phyloP scores from a whole-genome alignment of 1,140 invertebrate genomes.

The Neoseiulus cucumeris region DNA sequence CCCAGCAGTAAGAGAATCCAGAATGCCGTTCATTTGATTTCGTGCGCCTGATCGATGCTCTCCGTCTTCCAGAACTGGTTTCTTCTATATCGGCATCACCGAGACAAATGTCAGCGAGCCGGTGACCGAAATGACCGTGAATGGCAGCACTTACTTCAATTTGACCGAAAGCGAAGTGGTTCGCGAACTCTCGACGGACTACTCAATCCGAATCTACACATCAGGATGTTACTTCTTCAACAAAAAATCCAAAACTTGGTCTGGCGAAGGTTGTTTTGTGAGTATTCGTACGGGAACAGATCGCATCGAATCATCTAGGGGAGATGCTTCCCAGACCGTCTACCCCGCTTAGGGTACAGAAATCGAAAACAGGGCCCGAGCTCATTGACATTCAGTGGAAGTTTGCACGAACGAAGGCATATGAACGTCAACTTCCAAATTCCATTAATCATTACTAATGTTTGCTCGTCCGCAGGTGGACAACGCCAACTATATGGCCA shows the following conservation, averaged over 20 bases:
- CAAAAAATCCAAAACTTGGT: constrained; percentile 22
- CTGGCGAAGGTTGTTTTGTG: constrained; percentile 23
- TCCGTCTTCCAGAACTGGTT: constrained; percentile 19
- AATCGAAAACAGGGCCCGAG: no score
- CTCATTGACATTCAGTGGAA: no score
- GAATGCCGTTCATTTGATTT: no score
- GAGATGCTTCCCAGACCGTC: no score
- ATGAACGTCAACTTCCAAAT: background rate
- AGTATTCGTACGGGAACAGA: constrained; percentile 11
- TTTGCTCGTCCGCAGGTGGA: constrained; percentile 19
- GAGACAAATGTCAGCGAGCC: constrained; percentile 18
- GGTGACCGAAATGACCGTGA: constrained; percentile 17
- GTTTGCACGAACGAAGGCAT: no score
- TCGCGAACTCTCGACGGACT: constrained; percentile 23
- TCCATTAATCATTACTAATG: background rate
- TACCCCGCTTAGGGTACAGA: no score
- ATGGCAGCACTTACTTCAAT: constrained; percentile 17
- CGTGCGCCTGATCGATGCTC: background rate
- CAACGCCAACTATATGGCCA: constrained; percentile 21
- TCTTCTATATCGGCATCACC: constrained; percentile 23
- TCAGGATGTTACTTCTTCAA: constrained; percentile 25
- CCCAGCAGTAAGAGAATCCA: no score
- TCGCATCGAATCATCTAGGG: no score
- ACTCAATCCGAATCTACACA: constrained; percentile 23
- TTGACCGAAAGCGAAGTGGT: constrained; percentile 17